phyloP scores from a whole-genome alignment of 2,113 vertebrate species.

The Coryphaenoides rupestris region DNA sequence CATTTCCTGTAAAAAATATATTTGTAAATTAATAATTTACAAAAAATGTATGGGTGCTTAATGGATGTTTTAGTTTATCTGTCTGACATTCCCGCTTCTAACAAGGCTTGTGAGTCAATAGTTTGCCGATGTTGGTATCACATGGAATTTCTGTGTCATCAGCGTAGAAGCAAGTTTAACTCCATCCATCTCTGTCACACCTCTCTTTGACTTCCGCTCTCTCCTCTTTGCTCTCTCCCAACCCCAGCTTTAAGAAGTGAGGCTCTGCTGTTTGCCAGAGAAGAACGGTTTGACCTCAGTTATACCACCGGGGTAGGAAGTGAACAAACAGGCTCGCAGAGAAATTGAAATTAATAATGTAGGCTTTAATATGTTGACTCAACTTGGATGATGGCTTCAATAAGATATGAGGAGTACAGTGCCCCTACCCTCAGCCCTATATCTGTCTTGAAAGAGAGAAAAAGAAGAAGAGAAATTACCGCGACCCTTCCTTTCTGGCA shows the following conservation, averaged over 20 bases:
- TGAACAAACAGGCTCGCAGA: constrained; percentile 52
- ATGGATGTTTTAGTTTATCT: too few species aligned
- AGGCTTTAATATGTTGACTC: constrained; percentile 65
- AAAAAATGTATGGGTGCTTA: too few species aligned
- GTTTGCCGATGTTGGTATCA: too few species aligned
- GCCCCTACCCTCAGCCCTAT: constrained; percentile 19
- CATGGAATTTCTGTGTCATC: too few species aligned
- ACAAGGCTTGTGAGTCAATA: too few species aligned
- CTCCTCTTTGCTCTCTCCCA: constrained; percentile 31
- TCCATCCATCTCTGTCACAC: constrained; percentile 15
- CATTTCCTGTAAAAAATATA: too few species aligned
- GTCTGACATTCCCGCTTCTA: too few species aligned
- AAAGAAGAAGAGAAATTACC: background rate
- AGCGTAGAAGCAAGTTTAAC: too few species aligned
- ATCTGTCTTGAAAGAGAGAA: background rate
- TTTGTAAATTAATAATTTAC: too few species aligned
- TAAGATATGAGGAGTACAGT: constrained; percentile 61
- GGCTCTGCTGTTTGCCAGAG: constrained; percentile 25
- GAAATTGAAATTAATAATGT: constrained; percentile 72
- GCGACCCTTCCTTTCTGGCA: background rate
- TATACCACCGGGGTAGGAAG: constrained; percentile 11
- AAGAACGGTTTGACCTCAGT: constrained; percentile 43
- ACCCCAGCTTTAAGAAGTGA: constrained; percentile 12
- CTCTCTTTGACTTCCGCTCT: constrained; percentile 26
- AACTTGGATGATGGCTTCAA: constrained; percentile 60